A percentile compares a stretch with the other conserved stretches of the same genome.
Conservation (phyloP, 2,113 vertebrate genomes). For the Danio rerio region GRCz12tu NC_133179.1:18069501-18070000, state of each 20-base stretch:
- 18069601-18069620: slow-evolving; percentile 93
- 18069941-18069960: too few relatives aligned
- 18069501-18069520: slow-evolving; percentile 81
- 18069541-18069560: slow-evolving; percentile 72
- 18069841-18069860: too few relatives aligned
- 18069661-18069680: slow-evolving; percentile 43
- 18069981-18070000: too few relatives aligned
- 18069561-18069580: slow-evolving; percentile 81
- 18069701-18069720: slow-evolving; percentile 89
- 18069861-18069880: too few relatives aligned
- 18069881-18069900: too few relatives aligned
- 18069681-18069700: slow-evolving; percentile 18
- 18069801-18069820: too few relatives aligned
- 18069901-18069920: too few relatives aligned
- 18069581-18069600: slow-evolving; percentile 94
- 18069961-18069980: too few relatives aligned
- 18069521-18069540: slow-evolving; percentile 71
- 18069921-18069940: too few relatives aligned
- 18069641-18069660: slow-evolving; percentile 35
- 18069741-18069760: not conserved
- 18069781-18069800: too few relatives aligned
- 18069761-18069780: not conserved
- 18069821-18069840: too few relatives aligned
- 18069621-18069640: slow-evolving; percentile 81
- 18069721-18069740: slow-evolving; percentile 65